A percentile compares a stretch with the other conserved stretches of the same genome.
Evolutionary conservation across 2,888 invertebrate species (phyloP).

Genomic region (Oegoconia quadripuncta): DNA sequence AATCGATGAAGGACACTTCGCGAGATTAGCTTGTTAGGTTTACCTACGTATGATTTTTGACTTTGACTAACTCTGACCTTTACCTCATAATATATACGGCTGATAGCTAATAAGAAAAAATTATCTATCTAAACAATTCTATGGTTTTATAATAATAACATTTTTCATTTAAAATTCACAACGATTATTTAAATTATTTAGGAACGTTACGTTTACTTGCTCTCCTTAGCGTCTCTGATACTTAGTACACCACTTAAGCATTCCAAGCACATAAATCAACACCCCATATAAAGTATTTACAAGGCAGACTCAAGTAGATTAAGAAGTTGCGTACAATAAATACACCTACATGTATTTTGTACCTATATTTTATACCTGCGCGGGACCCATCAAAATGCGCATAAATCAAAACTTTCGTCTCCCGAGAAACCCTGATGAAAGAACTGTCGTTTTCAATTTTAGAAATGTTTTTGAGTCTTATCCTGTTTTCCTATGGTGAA

Average conservation of each 20-base stretch:
- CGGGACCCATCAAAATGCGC: conserved; percentile 53
- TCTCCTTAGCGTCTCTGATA: too few species aligned
- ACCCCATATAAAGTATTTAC: conserved; percentile 5
- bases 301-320: conserved; percentile 32
- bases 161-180: too few species aligned
- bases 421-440: conserved; percentile 28
- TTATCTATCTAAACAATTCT: too few species aligned
- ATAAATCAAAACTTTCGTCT: conserved; percentile 60
- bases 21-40: too few species aligned
- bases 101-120: too few species aligned
- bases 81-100: too few species aligned
- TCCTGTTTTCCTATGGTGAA: conserved; percentile 31
- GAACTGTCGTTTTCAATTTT: conserved; percentile 46
- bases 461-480: conserved; percentile 35
- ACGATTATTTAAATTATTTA: neutral
- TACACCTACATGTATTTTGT: conserved; percentile 29
- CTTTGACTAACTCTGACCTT: too few species aligned
- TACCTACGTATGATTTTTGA: too few species aligned
- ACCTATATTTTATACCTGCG: conserved; percentile 38
- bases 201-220: neutral
- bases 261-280: conserved; percentile 21
- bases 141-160: too few species aligned
- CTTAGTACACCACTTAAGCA: neutral
- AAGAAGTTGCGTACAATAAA: conserved; percentile 33
- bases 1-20: too few species aligned